Conservation (phyloP, 2,888 invertebrate genomes). For the Nineta flava region DNA sequence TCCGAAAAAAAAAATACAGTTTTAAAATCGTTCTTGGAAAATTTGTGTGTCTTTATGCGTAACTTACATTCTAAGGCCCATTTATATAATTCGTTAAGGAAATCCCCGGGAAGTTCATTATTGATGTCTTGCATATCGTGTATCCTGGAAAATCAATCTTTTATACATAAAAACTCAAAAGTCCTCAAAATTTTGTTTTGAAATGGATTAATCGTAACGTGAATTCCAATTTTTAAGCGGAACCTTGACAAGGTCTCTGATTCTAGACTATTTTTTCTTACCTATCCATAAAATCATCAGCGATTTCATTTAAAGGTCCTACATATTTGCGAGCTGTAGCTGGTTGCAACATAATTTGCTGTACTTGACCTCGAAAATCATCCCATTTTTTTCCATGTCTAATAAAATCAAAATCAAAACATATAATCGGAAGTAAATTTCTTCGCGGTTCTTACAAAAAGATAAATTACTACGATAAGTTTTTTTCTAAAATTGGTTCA, state of each 20-base stretch:
- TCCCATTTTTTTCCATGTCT: constrained; percentile 85
- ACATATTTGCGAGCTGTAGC: constrained; percentile 62
- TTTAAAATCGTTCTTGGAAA: background rate
- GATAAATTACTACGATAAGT: too few species aligned
- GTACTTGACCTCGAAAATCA: constrained; percentile 65
- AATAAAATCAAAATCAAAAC: constrained; percentile 8
- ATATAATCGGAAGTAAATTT: background rate
- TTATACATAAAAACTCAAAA: background rate
- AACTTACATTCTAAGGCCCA: constrained; percentile 72
- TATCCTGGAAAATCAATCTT: constrained; percentile 35
- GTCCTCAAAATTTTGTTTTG: background rate
- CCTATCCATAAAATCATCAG: constrained; percentile 58
- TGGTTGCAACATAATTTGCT: constrained; percentile 67
- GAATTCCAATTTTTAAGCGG: too few species aligned
- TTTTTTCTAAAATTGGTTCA: too few species aligned
- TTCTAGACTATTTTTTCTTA: too few species aligned
- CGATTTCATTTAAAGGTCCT: constrained; percentile 54
- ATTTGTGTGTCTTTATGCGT: background rate
- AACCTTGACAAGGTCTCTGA: too few species aligned
- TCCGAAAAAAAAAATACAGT: constrained; percentile 16
- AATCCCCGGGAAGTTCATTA: constrained; percentile 47
- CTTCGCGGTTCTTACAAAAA: too few species aligned
- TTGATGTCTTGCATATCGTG: constrained; percentile 39
- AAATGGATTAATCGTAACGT: background rate
- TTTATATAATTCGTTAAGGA: constrained; percentile 56